Base-by-base conservation (phyloP, 2,888 invertebrate species). In the Pollenia labialis region DNA sequence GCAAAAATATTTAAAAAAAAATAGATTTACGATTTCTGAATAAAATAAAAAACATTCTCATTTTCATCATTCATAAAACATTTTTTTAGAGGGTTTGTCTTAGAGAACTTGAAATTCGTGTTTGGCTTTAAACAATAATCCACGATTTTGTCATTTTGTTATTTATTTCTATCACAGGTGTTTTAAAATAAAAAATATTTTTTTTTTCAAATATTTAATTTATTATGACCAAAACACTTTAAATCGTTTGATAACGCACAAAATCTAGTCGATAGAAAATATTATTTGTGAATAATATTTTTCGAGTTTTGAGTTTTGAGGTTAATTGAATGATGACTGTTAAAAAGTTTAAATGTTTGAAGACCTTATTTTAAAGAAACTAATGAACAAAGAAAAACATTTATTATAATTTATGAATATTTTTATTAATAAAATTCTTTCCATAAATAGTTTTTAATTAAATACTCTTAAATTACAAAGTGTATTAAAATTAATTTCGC, bases 241-340 rank as follows among this genome's bases (percentile, higher is more conserved):
- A 62, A 60, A 2, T 44, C 7, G 10, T 42, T 14, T 64, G 48
- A 48, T 56, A 32, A 60, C 11, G 18, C 50, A 69, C 11, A 58
- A 44, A 72, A 62, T 69, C 46, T 64, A 56, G 56, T 68, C 18
- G 18, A 32, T 60, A 58, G 32, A 74, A 44, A 56, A 58, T 52
- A 46, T 66, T 77, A 16, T 11, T 64, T 56, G 3, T 56, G 10
- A 64, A 16, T 9, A 52, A 52, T 18, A 52, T 32, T 46, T 62
- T 42, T 62, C 42, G 9, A 14, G 16, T 69, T 58, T 75, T 62
- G 9, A 14, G 16, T 69, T 58, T 75, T 62, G 42, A 54, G 69
- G 81, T 81, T 74, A 74, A 74, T 68, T 76, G 18, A 50, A 62
- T 50, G 11, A 40, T 69, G 40, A 18, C 48, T 42, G 10, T 40